Conservation (phyloP, 1,140 invertebrate species). For the Drosophila rhopaloa region DNA sequence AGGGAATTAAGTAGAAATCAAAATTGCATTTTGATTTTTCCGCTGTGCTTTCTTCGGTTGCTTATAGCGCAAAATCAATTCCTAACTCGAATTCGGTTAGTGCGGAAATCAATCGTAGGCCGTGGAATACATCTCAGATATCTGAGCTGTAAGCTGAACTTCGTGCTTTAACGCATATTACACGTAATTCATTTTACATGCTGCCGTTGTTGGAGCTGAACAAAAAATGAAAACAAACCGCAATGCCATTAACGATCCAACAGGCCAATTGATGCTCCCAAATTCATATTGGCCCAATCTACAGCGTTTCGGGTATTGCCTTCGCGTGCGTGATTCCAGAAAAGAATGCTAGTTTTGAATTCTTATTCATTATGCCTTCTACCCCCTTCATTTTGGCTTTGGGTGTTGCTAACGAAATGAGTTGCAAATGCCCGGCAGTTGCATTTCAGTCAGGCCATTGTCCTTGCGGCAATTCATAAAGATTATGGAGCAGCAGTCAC, state of each 20-base stretch:
- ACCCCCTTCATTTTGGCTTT: neutral
- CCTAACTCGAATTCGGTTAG: conserved; percentile 59
- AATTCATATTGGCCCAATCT: conserved; percentile 56
- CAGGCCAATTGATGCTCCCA: conserved; percentile 31
- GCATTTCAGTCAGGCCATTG: conserved; percentile 53
- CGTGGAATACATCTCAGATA: conserved; percentile 17
- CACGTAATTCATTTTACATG: conserved; percentile 77
- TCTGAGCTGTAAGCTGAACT: conserved; percentile 27
- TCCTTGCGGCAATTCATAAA: conserved; percentile 70
- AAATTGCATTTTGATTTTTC: too few species aligned
- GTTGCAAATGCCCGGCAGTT: conserved; percentile 55
- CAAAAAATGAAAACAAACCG: conserved; percentile 19
- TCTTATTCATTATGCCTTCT: conserved; percentile 33
- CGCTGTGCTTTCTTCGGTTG: conserved; percentile 13
- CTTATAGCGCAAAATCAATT: conserved; percentile 42
- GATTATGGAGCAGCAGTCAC: conserved; percentile 58
- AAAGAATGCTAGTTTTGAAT: conserved; percentile 66
- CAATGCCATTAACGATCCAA: conserved; percentile 56
- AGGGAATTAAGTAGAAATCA: too few species aligned
- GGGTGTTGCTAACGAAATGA: conserved; percentile 10
- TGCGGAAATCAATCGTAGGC: conserved; percentile 56
- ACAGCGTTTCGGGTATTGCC: conserved; percentile 56
- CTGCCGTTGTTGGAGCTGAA: conserved; percentile 22
- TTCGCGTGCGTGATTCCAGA: conserved; percentile 54
- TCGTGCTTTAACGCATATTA: conserved; percentile 62